phyloP scores from a whole-genome alignment of 2,113 vertebrate genomes.

The Indicator maculatus region DNA sequence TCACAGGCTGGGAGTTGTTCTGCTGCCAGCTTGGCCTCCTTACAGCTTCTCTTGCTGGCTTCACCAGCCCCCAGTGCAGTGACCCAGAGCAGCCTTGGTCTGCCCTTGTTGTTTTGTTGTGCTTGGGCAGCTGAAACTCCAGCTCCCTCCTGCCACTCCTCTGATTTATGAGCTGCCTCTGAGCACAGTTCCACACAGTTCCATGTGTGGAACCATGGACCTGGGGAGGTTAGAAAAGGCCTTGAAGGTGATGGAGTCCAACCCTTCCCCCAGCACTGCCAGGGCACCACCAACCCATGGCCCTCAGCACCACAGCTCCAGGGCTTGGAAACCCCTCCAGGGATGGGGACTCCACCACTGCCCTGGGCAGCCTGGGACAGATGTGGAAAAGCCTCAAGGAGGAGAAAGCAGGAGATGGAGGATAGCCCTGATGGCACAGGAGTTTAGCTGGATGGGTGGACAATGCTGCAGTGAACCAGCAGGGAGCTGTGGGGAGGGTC shows the following conservation, averaged over 20 bases:
- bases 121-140: neutral
- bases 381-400: neutral
- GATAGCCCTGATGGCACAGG: accelerated
- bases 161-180: neutral
- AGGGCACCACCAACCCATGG: neutral
- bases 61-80: neutral
- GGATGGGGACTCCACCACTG: neutral
- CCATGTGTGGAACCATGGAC: accelerated
- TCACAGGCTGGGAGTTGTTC: neutral
- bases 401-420: neutral
- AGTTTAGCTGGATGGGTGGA: too few species aligned
- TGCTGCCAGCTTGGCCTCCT: neutral
- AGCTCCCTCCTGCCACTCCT: neutral
- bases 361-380: neutral
- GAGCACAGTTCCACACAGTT: too few species aligned
- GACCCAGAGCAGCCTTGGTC: neutral
- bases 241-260: neutral
- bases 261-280: neutral
- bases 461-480: neutral
- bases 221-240: neutral
- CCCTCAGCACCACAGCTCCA: neutral
- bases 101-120: neutral
- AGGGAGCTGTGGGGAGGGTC: neutral
- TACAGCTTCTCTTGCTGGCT: neutral
- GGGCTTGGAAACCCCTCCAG: neutral